Conservation (phyloP, 2,113 vertebrate genomes). For the Haemorhous mexicanus region DNA sequence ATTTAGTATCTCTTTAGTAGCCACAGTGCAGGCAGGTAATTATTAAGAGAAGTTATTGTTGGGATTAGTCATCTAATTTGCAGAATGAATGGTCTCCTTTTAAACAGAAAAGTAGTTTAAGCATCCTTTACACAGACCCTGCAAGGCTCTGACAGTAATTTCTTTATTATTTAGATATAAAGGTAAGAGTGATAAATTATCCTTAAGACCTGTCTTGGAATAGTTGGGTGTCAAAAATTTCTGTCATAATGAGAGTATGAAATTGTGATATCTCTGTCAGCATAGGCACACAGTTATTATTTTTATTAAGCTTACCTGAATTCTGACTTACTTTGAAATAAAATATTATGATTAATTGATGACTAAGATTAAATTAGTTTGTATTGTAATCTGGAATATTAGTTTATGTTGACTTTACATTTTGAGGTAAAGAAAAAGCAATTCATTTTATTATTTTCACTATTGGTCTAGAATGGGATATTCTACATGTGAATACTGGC, state of each 20-base stretch:
- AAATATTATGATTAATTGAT: not conserved
- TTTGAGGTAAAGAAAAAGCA: not conserved
- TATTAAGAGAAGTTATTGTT: not conserved
- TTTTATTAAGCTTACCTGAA: not conserved
- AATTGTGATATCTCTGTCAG: not conserved
- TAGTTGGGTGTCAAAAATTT: not conserved
- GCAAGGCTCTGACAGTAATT: not conserved
- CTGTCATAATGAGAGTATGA: not conserved
- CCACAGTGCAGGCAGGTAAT: not conserved
- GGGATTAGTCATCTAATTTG: not conserved
- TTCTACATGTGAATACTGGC: not conserved
- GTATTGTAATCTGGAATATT: not conserved
- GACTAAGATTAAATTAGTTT: not conserved
- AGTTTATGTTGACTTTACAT: not conserved
- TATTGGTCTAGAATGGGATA: not conserved
- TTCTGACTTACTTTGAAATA: not conserved
- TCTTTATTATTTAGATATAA: not conserved
- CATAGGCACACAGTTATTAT: not conserved
- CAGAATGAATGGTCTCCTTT: not conserved
- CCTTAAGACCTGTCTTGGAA: not conserved
- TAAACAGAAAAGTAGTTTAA: not conserved
- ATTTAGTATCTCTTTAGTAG: not conserved
- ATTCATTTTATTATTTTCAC: not conserved
- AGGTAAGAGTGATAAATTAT: not conserved
- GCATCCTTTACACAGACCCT: not conserved